These are phyloP conservation scores for Halcyon badia DNA, from an alignment of 2,797 vertebrate genomes.

Conservation along the genomic window DNA sequence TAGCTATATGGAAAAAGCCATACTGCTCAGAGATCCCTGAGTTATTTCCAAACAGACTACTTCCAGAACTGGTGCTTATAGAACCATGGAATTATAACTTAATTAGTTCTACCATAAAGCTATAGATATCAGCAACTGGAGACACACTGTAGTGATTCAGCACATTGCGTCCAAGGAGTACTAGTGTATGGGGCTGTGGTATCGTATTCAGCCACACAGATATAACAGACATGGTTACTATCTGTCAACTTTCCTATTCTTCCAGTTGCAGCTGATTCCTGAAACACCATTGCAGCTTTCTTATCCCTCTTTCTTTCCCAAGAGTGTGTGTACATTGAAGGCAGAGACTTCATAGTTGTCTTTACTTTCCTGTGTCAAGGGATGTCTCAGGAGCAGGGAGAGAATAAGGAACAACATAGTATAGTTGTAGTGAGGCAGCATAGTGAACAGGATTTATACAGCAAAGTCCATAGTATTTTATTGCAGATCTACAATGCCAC, in stretches of 20 bases:
- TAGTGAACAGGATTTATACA: not conserved
- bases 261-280: not conserved
- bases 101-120: not conserved
- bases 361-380: not conserved
- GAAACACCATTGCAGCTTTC: not conserved
- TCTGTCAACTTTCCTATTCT: not conserved
- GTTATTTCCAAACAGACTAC: not conserved
- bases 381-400: not conserved
- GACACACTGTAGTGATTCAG: not conserved
- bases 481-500: not conserved
- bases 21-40: not conserved
- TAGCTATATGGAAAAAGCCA: not conserved
- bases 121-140: not conserved
- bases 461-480: not conserved
- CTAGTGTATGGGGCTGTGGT: not conserved
- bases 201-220: too few species aligned
- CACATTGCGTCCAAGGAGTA: accelerated
- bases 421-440: not conserved
- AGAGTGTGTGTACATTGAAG: not conserved
- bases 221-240: not conserved
- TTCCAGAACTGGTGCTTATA: not conserved
- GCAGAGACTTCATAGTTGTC: not conserved
- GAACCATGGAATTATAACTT: not conserved
- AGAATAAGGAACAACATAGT: not conserved
- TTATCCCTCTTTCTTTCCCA: not conserved